phyloP scores from a whole-genome alignment of 2,888 invertebrate genomes.

The Rhaphigaster nebulosa region DNA sequence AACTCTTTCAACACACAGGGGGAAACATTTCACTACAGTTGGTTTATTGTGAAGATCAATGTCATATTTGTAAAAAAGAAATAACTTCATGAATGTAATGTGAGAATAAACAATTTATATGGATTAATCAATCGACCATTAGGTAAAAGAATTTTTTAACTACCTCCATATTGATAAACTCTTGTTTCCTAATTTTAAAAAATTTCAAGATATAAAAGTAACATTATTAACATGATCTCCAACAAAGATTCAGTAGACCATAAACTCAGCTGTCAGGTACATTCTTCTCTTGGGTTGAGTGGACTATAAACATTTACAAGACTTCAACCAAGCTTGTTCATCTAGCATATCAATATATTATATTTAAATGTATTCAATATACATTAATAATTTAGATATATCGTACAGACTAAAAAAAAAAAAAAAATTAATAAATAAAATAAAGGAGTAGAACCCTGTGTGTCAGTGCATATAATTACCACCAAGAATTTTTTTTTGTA shows the following conservation, averaged over 20 bases:
- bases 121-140: not conserved
- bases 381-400: conserved; percentile 16
- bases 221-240: not conserved
- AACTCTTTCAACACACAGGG: conserved; percentile 31
- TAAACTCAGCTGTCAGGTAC: conserved; percentile 31
- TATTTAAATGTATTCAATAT: not conserved
- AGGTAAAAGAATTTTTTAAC: not conserved
- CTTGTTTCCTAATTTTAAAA: not conserved
- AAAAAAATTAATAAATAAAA: not conserved
- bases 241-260: not conserved
- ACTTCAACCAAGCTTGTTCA: conserved; percentile 41
- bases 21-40: not conserved
- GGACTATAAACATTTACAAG: not conserved
- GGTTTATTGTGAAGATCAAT: not conserved
- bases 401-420: not conserved
- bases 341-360: conserved; percentile 28
- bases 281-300: conserved; percentile 37
- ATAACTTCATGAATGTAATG: no score
- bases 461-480: conserved; percentile 39
- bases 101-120: not conserved
- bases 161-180: not conserved
- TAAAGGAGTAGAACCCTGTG: conserved; percentile 21
- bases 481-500: not conserved
- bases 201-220: not conserved
- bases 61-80: not conserved